Evolutionary conservation across 2,113 vertebrate species (phyloP).

Genomic region (Phaethon lepturus): DNA sequence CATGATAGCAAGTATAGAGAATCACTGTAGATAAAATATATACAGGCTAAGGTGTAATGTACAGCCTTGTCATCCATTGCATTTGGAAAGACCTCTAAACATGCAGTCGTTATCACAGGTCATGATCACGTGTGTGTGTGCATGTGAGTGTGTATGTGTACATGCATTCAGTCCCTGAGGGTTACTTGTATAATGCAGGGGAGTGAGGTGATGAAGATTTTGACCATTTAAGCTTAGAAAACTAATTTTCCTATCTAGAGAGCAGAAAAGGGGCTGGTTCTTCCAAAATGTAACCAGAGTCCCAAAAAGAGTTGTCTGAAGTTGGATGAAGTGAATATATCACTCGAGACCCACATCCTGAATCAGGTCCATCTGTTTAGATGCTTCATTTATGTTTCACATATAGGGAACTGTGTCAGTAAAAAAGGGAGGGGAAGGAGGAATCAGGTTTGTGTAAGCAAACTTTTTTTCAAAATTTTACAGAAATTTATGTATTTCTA

Average conservation of each 20-base stretch:
- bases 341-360: background rate
- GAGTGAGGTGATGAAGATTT: background rate
- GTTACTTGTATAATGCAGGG: background rate
- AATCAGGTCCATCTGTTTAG: background rate
- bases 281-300: background rate
- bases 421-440: background rate
- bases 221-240: background rate
- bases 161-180: background rate
- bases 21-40: background rate
- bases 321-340: background rate
- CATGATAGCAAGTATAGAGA: background rate
- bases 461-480: background rate
- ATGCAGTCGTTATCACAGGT: background rate
- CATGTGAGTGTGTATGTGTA: fast-evolving
- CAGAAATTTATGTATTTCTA: background rate
- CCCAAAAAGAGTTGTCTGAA: background rate
- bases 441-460: background rate
- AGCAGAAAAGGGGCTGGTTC: background rate
- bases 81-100: background rate
- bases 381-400: background rate
- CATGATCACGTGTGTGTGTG: fast-evolving
- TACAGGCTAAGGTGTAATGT: background rate
- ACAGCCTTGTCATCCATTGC: background rate
- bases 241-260: background rate
- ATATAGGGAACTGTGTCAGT: background rate